Base-by-base conservation (phyloP, 2,888 invertebrate genomes). In the Cerastoderma edule region DNA sequence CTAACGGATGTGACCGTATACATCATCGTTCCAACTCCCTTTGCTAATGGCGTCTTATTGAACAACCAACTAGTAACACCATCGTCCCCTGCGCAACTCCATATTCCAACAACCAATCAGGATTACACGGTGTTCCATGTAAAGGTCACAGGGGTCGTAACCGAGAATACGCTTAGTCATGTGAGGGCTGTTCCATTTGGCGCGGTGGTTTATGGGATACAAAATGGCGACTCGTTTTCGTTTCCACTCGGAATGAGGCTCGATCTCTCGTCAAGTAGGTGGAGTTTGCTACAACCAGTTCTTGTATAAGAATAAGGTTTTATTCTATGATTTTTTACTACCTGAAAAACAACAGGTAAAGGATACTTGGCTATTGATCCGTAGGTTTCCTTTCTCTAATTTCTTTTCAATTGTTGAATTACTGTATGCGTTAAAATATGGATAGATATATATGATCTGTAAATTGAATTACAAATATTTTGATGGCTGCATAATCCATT, bases 241-340 rank as follows among this genome's bases (percentile, higher is more conserved):
- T 65, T 72, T 16, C 72, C 77, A 0, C 77, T 77, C 24, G 77
- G 77, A 53, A 56, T 72, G 46, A n/a, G 32, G 10, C n/a, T 77
- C 46, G 77, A 77, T 54, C 60, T 72, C 13, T 67, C 72, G 0
- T 53, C 46, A 30, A 65, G 77, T 77, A 69, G 5, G 68, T 54
- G n/a, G 6, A n/a, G 3, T 33, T 22, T 33, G 8, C 28, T n/a
- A 19, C 27, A n/a, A 6, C 2, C 53, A 30, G 4, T 50, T 53
- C 2, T 53, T 19, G 13, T 53, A n/a, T n/a, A n/a, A n/a, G n/a
- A n/a, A n/a, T n/a, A n/a, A n/a, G n/a, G n/a, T n/a, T n/a, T n/a
- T n/a, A n/a, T n/a, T n/a, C n/a, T n/a, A n/a, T n/a, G n/a, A n/a
- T n/a, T n/a, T n/a, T n/a, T n/a, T n/a, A n/a, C n/a, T n/a, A n/a